These are phyloP conservation scores for Sinodicranocentrus sp. DNA, from an alignment of 2,888 invertebrate species.

Conservation along the genomic window DNA sequence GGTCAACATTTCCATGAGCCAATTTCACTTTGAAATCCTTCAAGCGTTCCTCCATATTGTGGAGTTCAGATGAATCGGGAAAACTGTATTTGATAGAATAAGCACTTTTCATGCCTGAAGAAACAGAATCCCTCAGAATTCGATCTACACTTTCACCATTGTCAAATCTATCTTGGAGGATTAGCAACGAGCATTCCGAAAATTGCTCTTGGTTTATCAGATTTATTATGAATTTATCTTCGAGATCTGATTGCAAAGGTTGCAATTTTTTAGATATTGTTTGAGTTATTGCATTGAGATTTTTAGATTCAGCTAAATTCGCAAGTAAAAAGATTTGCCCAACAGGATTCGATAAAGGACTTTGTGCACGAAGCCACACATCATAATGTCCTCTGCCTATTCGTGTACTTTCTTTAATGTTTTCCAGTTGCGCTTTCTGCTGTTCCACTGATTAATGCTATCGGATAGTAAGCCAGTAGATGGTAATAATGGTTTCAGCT, in stretches of 20 bases:
- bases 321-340: constrained; percentile 4
- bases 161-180: constrained; percentile 63
- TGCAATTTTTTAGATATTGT: constrained; percentile 21
- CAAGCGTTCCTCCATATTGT: not conserved
- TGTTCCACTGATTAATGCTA: not conserved
- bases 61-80: not conserved
- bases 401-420: not conserved
- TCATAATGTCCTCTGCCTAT: not conserved
- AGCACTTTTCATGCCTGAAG: not conserved
- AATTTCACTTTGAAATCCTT: constrained; percentile 1
- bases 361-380: not conserved
- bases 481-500: not conserved
- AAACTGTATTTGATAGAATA: constrained; percentile 25
- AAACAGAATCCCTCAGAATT: not conserved
- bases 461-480: not conserved
- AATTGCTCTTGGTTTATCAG: constrained; percentile 45
- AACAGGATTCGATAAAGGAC: not conserved
- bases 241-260: not conserved
- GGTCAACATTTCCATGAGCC: not conserved
- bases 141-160: constrained; percentile 41
- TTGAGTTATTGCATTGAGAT: not conserved
- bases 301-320: not conserved
- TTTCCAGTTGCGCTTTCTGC: not conserved
- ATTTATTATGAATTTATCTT: constrained; percentile 35
- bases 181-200: constrained; percentile 43